Evolutionary conservation across 2,797 vertebrate genomes (phyloP), one percentile per base, ranked within the genome.

Genomic region (Aselliscus stoliczkanus): DNA sequence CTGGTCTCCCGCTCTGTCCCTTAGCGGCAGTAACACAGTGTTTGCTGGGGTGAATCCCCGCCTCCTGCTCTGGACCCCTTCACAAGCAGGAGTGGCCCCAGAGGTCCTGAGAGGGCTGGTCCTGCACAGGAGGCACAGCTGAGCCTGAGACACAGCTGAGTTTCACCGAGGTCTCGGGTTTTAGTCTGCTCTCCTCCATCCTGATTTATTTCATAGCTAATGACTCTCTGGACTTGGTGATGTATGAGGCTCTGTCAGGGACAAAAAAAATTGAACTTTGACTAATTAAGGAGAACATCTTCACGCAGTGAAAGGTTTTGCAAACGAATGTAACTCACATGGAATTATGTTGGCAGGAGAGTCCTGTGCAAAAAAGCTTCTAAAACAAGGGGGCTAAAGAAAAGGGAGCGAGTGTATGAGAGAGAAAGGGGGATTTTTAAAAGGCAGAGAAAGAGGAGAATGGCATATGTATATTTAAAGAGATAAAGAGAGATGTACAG

Each of bases 201-300:
- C 93, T 97, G 97, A 98, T 98, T 98, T 98, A 98, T 98, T 98
- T 97, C 96, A 95, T 37, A 95, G 94, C 82, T 98, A 98, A 98
- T 98, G 97, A 98, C 92, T 98, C 97, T 97, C 94, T 69, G 95
- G 98, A 97, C 97, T 91, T 89, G 93, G 95, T 98, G 97, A 98
- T 98, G 54, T 97, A 98, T 95, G 95, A 91, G 81, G 83, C 62
- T 97, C 95, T 98, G 96, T 97, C 92, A 0, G 97, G 94, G 96
- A 97, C 96, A 96, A 97, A 98, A 70, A 76, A 97, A 97, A 97
- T 93, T 94, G 97, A 98, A 98, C 97, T 98, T 98, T 97, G 97
- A 96, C 98, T 98, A 98, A 98, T 98, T 98, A 98, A 98, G 97
- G 97, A 98, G 97, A 98, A 98, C 94, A 97, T 97, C 97, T 98